Evolutionary conservation across 1,140 invertebrate genomes (phyloP).

Genomic region (Scylla paramamosain): DNA sequence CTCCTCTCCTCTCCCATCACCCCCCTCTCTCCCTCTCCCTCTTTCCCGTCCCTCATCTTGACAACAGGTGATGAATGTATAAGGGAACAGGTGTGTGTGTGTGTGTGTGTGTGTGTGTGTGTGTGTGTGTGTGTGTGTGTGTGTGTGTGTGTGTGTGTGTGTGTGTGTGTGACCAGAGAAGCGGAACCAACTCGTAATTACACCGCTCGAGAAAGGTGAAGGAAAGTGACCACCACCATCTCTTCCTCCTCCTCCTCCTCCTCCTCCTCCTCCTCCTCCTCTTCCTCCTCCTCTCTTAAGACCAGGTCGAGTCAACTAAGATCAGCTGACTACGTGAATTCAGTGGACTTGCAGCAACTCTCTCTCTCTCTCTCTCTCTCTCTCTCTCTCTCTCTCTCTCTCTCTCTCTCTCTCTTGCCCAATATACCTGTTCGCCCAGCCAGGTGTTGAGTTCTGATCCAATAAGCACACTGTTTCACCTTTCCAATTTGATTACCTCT

Average conservation of each 20-base stretch:
- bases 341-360: background rate
- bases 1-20: background rate
- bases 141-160: conserved; percentile 20
- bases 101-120: too few relatives aligned
- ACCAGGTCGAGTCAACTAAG: background rate
- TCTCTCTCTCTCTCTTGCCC: conserved; percentile 1
- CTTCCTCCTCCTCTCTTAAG: background rate
- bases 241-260: too few relatives aligned
- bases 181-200: background rate
- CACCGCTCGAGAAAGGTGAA: background rate
- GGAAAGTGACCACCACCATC: background rate
- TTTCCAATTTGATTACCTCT: too few relatives aligned
- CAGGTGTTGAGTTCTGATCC: background rate
- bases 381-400: conserved; percentile 20
- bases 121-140: too few relatives aligned
- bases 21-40: background rate
- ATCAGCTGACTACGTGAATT: background rate
- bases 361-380: conserved; percentile 20
- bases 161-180: background rate
- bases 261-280: background rate
- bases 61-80: too few relatives aligned
- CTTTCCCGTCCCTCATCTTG: too few relatives aligned
- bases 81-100: too few relatives aligned
- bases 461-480: background rate
- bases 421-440: background rate